phyloP scores from a whole-genome alignment of 2,888 invertebrate species.

The Sericinus montela region DNA sequence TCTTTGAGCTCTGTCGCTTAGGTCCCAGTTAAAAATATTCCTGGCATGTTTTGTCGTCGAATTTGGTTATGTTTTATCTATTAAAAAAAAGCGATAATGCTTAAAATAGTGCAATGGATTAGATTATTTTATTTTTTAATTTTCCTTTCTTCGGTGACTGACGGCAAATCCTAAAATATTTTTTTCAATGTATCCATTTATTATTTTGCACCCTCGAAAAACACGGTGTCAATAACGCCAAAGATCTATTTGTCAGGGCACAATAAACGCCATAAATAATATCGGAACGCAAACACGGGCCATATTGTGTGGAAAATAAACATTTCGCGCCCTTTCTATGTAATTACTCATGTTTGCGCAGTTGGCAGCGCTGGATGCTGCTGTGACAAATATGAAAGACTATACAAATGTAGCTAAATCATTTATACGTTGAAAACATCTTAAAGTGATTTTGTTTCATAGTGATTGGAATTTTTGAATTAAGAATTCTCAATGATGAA shows the following conservation, averaged over 20 bases:
- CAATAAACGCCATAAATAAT: conserved; percentile 39
- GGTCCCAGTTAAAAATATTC: no score
- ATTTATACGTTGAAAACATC: background rate
- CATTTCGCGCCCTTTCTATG: conserved; percentile 35
- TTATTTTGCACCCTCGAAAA: conserved; percentile 19
- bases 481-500: no score
- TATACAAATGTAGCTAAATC: background rate
- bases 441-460: no score
- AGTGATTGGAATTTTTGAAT: no score
- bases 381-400: conserved; percentile 48
- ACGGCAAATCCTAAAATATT: background rate
- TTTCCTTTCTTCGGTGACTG: no score
- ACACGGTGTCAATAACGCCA: conserved; percentile 31
- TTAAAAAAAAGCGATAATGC: no score
- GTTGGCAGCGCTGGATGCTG: conserved; percentile 36
- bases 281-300: conserved; percentile 31
- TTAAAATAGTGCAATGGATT: no score
- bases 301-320: conserved; percentile 38
- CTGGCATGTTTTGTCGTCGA: no score
- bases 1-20: no score
- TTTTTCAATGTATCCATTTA: conserved; percentile 4
- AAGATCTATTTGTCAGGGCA: conserved; percentile 34
- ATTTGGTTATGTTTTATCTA: no score
- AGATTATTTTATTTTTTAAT: no score
- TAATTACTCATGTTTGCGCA: conserved; percentile 38